Evolutionary conservation across 1,140 invertebrate genomes (phyloP), one percentile per base, ranked within the genome.

Genomic region (Lucilia cuprina): DNA sequence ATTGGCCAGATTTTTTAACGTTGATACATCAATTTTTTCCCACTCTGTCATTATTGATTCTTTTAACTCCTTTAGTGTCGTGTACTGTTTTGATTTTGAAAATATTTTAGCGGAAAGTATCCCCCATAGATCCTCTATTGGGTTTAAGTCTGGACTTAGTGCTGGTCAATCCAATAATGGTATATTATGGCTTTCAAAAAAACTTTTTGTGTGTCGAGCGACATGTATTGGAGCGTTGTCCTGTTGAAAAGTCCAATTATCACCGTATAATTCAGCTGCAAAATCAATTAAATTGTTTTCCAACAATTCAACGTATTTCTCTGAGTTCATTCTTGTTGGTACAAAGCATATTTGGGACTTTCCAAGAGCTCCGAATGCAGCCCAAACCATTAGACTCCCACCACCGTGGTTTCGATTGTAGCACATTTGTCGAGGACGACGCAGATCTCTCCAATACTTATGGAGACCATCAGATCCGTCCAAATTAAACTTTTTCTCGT

Each of bases 381-480:
- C 84, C 84, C 84, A 85, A 47, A 83, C 34, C 84, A 85, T 85
- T 5, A 85, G 21, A 10, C 74, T 83, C 7, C 84, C 41, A 7
- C 41, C 41, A 41, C 41, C 41, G 10, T 41, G 77, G 49, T 70
- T 70, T 34, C 84, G 34, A 5, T 60, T 80, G 35, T 50, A 82
- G 21, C 65, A 47, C 21, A 17, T 47, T 82, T 77, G 41, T 34
- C 7, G 70, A 30, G 84, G 74, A 35, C 84, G 83, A 70, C 84
- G 55, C 74, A 86, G 78, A 85, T 85, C 86, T 78, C 84, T 84
- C 74, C 75, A 86, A 85, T 86, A 86, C 21, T 85, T 84, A 17
- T 84, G 25, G 55, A 41, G 84, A 41, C 84, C 85, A 86, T 86
- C 84, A 74, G 84, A 85, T 74, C 85, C 86, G 50, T 86, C 84